A percentile compares a stretch with the other conserved stretches of the same genome.
Conservation (phyloP, 2,113 vertebrate genomes). For the Oryctolagus cuniculus region mOryCun1.1 NC_091453.1:77781501-77782000, state of each 20-base stretch:
- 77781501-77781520: too few relatives aligned
- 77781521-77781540: too few relatives aligned
- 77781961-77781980: background rate
- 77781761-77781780: background rate
- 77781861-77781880: background rate
- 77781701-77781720: background rate
- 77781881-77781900: background rate
- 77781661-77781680: too few relatives aligned
- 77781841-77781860: conserved; percentile 38
- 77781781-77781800: too few relatives aligned
- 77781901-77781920: background rate
- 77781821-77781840: conserved; percentile 22
- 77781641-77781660: too few relatives aligned
- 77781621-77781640: too few relatives aligned
- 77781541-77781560: too few relatives aligned
- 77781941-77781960: background rate
- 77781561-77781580: too few relatives aligned
- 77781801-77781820: too few relatives aligned
- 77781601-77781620: too few relatives aligned
- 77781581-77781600: too few relatives aligned
- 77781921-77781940: background rate
- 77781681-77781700: background rate
- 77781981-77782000: background rate
- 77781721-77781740: background rate
- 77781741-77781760: background rate